Evolutionary conservation across 1,140 invertebrate genomes (phyloP).

Genomic region (Dreissena rostriformis): DNA sequence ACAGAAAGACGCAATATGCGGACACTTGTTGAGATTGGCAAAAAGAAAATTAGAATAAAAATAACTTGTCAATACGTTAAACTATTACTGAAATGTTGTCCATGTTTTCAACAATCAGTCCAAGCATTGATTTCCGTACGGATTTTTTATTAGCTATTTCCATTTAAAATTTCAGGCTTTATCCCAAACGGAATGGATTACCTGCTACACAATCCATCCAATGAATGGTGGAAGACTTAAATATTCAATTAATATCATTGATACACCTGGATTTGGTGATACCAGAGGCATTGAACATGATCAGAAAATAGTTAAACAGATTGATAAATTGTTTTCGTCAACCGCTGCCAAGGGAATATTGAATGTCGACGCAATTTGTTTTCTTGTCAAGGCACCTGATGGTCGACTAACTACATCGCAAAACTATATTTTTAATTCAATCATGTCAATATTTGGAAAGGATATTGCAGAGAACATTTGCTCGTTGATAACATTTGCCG

Average conservation of each 20-base stretch:
- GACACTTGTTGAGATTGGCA: not conserved
- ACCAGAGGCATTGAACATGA: conserved; percentile 55
- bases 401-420: conserved; percentile 14
- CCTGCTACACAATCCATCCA: conserved; percentile 31
- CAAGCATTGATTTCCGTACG: not conserved
- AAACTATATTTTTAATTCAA: conserved; percentile 29
- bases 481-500: conserved; percentile 14
- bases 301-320: conserved; percentile 37
- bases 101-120: not conserved
- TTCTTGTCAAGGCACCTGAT: conserved; percentile 19
- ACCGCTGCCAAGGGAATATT: conserved; percentile 42
- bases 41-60: not conserved
- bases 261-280: conserved; percentile 52
- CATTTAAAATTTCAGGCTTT: conserved; percentile 1
- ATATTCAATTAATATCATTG: conserved; percentile 39
- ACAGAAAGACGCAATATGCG: not conserved
- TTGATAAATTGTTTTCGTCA: conserved; percentile 40
- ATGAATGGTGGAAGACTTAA: conserved; percentile 1
- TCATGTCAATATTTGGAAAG: conserved; percentile 25
- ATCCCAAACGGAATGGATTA: conserved; percentile 38
- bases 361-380: conserved; percentile 52
- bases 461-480: conserved; percentile 34
- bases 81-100: not conserved
- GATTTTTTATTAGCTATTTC: not conserved
- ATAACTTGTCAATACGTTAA: not conserved